Base-by-base conservation (phyloP, 1,140 invertebrate genomes). In the Drosophila kanapiae region DNA sequence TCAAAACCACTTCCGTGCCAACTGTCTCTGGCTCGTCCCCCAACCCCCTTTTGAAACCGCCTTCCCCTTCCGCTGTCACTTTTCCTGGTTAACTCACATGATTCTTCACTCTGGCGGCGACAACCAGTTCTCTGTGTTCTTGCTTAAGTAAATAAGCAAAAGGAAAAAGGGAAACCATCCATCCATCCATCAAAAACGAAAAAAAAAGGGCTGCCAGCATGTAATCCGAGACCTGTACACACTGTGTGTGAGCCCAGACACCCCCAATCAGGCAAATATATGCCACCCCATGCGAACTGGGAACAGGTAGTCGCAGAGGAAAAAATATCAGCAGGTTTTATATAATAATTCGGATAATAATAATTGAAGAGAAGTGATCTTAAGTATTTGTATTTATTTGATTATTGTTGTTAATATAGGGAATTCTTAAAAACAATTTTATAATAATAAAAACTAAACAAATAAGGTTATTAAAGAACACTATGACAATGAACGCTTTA, bases 1-100 rank as follows among this genome's bases (percentile, higher is more conserved):
- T 87, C 84, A 87, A 88, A 87, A 84, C 84, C 84, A 87, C 85
- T 87, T 87, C 84, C 84, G 84, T 75, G 69, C 77, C 64, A 77
- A 77, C 82, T 79, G 84, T 49, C 75, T 72, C 54, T 72, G 62
- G 67, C 59, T 38, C 23, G n/a, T 23, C 35, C 37, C 10, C 29
- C 31, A 18, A 14, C n/a, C 45, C 11, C 33, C 48, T 27, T 16
- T 27, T 13, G 10, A 65, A 16, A 77, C 75, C 82, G 42, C 60
- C 62, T 29, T 23, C 35, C 18, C 37, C 47, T 51, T 48, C 31
- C 47, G 16, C 61, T 27, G 38, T 29, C 33, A 47, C 43, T 37
- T 42, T 49, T 47, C n/a, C 38, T 43, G 47, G 35, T 45, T 59
- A 23, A 35, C 69, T 72, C 69, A 72, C 67, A 72, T 23, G 43